These are phyloP conservation scores for Hippocampus kuda DNA, from an alignment of 2,797 vertebrate genomes.

Conservation along the genomic window DNA sequence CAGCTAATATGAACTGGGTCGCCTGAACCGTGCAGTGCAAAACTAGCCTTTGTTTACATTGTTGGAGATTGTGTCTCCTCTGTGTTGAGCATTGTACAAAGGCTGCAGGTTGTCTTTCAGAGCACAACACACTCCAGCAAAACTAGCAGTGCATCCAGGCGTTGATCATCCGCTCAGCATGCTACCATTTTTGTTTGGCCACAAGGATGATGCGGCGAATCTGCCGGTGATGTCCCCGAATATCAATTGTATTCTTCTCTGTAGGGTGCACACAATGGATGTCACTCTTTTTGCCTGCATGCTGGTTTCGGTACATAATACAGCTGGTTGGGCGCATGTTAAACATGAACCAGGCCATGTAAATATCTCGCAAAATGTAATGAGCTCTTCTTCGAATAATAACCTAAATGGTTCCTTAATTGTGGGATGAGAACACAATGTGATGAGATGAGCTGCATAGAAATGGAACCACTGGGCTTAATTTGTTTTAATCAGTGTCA, in stretches of 20 bases:
- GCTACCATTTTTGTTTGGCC: conserved; percentile 25
- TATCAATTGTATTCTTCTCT: conserved; percentile 34
- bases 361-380: conserved; percentile 10
- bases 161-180: conserved; percentile 40
- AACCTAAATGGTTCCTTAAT: conserved; percentile 35
- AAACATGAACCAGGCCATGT: neutral
- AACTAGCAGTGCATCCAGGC: neutral
- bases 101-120: too few relatives aligned
- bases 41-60: too few relatives aligned
- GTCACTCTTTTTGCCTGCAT: neutral
- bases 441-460: conserved; percentile 33
- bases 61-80: too few relatives aligned
- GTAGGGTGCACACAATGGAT: conserved; percentile 13
- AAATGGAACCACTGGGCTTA: conserved; percentile 15
- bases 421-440: conserved; percentile 30
- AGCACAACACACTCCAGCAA: neutral
- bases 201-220: conserved; percentile 6
- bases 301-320: neutral
- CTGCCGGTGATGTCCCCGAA: conserved; percentile 34
- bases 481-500: conserved; percentile 20
- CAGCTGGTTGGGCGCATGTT: conserved; percentile 1
- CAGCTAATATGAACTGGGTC: too few relatives aligned
- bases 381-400: conserved; percentile 27
- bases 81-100: too few relatives aligned
- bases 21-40: too few relatives aligned